Conservation (phyloP, 1,140 invertebrate genomes). For the Hypsibius dujardini region DNA sequence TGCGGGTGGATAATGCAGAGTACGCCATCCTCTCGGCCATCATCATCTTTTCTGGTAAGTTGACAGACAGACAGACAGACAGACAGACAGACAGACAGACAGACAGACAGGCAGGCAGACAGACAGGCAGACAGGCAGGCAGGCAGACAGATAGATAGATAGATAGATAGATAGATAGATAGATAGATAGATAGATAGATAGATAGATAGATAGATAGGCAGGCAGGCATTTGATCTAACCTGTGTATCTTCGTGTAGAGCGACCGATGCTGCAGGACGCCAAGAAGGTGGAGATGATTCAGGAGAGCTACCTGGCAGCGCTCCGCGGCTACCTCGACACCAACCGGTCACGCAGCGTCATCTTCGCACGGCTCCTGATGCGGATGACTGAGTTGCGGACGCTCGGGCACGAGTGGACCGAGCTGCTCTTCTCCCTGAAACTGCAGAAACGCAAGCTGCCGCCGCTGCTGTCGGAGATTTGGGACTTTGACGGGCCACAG, state of each 20-base stretch:
- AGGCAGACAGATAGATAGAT: no score
- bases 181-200: no score
- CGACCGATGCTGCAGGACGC: constrained; percentile 69
- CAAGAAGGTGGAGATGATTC: constrained; percentile 81
- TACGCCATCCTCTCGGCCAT: constrained; percentile 89
- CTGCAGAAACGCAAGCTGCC: constrained; percentile 84
- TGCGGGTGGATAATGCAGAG: constrained; percentile 78
- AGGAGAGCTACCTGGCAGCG: constrained; percentile 82
- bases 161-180: no score
- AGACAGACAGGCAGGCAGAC: no score
- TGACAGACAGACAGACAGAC: neutral
- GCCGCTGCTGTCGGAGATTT: constrained; percentile 81
- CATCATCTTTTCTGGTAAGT: constrained; percentile 84
- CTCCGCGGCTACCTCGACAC: constrained; percentile 59
- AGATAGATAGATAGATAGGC: no score
- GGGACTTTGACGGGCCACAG: constrained; percentile 49
- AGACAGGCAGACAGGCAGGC: no score
- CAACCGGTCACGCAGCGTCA: constrained; percentile 49
- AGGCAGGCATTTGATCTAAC: constrained; percentile 12
- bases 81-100: no score
- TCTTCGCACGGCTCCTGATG: constrained; percentile 71
- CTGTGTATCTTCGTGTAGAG: constrained; percentile 43
- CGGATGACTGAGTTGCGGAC: constrained; percentile 81
- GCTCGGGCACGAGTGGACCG: constrained; percentile 83
- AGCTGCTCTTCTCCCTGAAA: constrained; percentile 85